Base-by-base conservation (phyloP, 2,113 vertebrate genomes). In the Perccottus glenii region DNA sequence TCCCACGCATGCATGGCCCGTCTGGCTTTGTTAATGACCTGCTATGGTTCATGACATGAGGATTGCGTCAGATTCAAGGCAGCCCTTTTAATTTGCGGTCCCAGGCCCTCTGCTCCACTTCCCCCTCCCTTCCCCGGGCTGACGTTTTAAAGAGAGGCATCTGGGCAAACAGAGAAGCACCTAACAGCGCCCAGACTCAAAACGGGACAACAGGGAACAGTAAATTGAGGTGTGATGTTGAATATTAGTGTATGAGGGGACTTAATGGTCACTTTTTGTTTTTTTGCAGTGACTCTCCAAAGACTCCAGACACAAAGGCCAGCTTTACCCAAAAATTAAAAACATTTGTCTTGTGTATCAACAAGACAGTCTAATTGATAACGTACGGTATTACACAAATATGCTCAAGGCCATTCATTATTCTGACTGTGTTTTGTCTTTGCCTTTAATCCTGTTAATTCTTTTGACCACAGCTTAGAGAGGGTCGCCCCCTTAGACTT, bases 1-100 rank as follows among this genome's bases (percentile, higher is more conserved):
- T 85, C 87, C 88, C 79, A 83, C 83, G n/a, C 78, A 76, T 52
- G 59, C 70, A 51, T 32, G 46, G 71, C 66, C 68, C 40, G 75
- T 86, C 86, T 83, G 86, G 81, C 83, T 89, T 79, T 83, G 88
- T 91, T 91, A 92, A 90, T 84, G 84, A 85, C 77, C 67, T 67
- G 85, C 81, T 81, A 73, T 36, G 74, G 80, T 70, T 77, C 66
- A 70, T 49, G 72, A 70, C 76, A 66, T 52, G 70, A 63, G 38
- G 79, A 82, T 87, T 84, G 85, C 86, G 55, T 91, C 86, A 85
- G 76, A 74, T 86, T 77, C 78, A 58, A 90, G 71, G 75, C 82
- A 86, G 82, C 61, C 85, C 67, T 53, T 87, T 73, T 88, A 84
- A 90, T 88, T 90, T 85, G 73, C 73, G 70, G 78, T 83, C 75